These are phyloP conservation scores for Zaprionus ornatus DNA, from an alignment of 1,140 invertebrate species.

Conservation along the genomic window DNA sequence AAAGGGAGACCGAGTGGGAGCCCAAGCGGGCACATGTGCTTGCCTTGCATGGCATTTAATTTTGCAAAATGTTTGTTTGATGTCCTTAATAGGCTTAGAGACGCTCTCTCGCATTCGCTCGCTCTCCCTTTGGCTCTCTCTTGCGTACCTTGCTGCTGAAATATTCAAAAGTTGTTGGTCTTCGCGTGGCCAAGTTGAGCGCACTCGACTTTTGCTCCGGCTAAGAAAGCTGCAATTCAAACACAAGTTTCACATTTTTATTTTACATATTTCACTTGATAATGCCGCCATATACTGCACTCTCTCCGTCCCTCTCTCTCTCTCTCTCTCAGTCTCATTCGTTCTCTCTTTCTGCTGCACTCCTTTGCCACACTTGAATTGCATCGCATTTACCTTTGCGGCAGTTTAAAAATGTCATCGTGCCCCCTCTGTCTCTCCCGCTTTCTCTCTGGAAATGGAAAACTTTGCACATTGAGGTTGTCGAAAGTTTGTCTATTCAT, in stretches of 20 bases:
- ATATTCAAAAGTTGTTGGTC: slow-evolving; percentile 70
- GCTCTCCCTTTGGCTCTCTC: background rate
- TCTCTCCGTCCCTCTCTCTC: slow-evolving; percentile 8
- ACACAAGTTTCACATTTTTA: slow-evolving; percentile 69
- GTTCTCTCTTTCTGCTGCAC: slow-evolving; percentile 56
- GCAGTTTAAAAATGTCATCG: slow-evolving; percentile 49
- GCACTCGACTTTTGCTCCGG: slow-evolving; percentile 2
- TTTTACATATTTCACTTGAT: slow-evolving; percentile 45
- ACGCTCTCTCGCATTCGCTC: slow-evolving; percentile 11
- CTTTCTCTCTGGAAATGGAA: slow-evolving; percentile 26
- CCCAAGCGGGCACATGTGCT: slow-evolving; percentile 62
- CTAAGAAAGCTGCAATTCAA: slow-evolving; percentile 75
- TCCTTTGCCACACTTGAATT: background rate
- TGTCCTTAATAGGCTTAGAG: slow-evolving; percentile 82
- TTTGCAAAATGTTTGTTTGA: slow-evolving; percentile 83
- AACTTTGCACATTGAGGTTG: slow-evolving; percentile 78
- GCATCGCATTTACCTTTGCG: slow-evolving; percentile 65
- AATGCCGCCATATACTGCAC: slow-evolving; percentile 23
- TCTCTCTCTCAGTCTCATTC: slow-evolving; percentile 19
- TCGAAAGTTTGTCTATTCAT: slow-evolving; percentile 81
- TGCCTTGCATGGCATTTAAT: slow-evolving; percentile 81
- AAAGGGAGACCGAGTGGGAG: slow-evolving; percentile 6
- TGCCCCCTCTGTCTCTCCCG: slow-evolving; percentile 7
- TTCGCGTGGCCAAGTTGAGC: slow-evolving; percentile 38
- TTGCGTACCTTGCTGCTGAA: slow-evolving; percentile 56